Conservation (phyloP, 2,797 vertebrate genomes). For the Lacerta viridis region DNA sequence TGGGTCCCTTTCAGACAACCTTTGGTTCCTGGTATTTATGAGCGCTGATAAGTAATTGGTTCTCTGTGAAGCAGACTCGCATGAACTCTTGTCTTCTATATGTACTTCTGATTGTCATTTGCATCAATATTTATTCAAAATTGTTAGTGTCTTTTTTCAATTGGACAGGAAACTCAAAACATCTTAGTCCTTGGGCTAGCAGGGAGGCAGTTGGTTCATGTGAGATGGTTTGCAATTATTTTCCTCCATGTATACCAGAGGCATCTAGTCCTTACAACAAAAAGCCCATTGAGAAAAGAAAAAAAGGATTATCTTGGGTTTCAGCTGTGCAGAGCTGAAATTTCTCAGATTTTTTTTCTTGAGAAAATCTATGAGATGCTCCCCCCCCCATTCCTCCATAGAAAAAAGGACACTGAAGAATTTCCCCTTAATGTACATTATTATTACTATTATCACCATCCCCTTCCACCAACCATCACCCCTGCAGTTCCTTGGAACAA, state of each 20-base stretch:
- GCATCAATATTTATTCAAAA: not conserved
- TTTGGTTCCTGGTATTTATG: slow-evolving; percentile 1
- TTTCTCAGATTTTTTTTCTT: too few species aligned
- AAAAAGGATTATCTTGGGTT: too few species aligned
- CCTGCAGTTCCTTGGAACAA: too few species aligned
- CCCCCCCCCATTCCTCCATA: too few species aligned
- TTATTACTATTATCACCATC: too few species aligned
- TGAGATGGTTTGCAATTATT: not conserved
- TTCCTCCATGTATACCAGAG: not conserved
- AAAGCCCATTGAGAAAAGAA: not conserved
- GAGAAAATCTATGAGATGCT: too few species aligned
- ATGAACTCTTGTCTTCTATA: not conserved
- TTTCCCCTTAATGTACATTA: too few species aligned
- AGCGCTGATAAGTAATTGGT: not conserved
- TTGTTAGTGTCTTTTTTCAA: not conserved
- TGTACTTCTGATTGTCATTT: not conserved
- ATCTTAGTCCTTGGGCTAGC: not conserved
- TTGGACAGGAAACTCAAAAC: not conserved
- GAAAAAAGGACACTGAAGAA: too few species aligned
- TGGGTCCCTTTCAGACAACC: not conserved
- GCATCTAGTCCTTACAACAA: not conserved
- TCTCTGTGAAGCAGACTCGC: not conserved
- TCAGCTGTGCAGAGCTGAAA: too few species aligned
- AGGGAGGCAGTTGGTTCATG: not conserved
- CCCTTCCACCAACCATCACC: too few species aligned